Evolutionary conservation across 2,797 vertebrate species (phyloP).

Genomic region (Enteromius anoplus): DNA sequence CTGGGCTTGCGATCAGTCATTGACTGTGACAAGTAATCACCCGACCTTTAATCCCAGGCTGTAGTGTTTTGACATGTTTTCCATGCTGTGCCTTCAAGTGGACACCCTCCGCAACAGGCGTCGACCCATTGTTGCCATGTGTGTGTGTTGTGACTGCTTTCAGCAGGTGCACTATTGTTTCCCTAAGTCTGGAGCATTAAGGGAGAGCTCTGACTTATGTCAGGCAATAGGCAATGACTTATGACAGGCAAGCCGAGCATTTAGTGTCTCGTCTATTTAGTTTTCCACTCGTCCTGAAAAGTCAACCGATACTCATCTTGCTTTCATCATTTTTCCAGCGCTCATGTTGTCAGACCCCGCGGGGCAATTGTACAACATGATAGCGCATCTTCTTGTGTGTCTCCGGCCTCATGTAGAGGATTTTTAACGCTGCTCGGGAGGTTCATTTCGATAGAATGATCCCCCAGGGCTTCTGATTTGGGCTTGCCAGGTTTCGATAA

Average conservation of each 20-base stretch:
- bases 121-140: slow-evolving; percentile 50
- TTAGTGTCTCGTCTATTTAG: slow-evolving; percentile 48
- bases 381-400: slow-evolving; percentile 58
- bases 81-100: slow-evolving; percentile 58
- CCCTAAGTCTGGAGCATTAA: slow-evolving; percentile 56
- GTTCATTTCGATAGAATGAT: slow-evolving; percentile 69
- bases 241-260: slow-evolving; percentile 49
- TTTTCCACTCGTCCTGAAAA: slow-evolving; percentile 50
- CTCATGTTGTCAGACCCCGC: slow-evolving; percentile 36
- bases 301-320: slow-evolving; percentile 50
- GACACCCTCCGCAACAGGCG: slow-evolving; percentile 64
- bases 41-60: slow-evolving; percentile 52
- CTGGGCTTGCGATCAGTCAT: slow-evolving; percentile 10
- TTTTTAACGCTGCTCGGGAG: slow-evolving; percentile 69
- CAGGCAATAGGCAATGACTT: slow-evolving; percentile 55
- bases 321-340: slow-evolving; percentile 48
- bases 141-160: slow-evolving; percentile 59
- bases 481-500: slow-evolving; percentile 78
- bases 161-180: slow-evolving; percentile 71
- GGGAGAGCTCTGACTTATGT: slow-evolving; percentile 66
- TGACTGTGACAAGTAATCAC: slow-evolving; percentile 27
- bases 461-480: slow-evolving; percentile 71
- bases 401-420: slow-evolving; percentile 68
- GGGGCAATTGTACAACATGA: slow-evolving; percentile 58
- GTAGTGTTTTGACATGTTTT: slow-evolving; percentile 71